Evolutionary conservation across 2,797 vertebrate genomes (phyloP), one percentile per base, ranked within the genome.

Genomic region (Sebastes melanostomus): DNA sequence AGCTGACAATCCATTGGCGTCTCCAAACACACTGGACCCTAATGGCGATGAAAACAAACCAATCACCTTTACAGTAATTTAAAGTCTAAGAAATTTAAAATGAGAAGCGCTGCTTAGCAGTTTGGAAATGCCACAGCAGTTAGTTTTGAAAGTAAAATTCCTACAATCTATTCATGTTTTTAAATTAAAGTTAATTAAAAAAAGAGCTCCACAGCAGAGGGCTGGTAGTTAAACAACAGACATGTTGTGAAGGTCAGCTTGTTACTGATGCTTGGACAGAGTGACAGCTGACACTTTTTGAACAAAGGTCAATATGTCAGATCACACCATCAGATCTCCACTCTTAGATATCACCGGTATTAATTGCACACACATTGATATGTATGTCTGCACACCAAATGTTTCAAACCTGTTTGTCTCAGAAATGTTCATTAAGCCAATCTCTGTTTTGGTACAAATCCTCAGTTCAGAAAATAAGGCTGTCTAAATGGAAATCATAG

Each of bases 301-400:
- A 83, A 56, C 81, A 95, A 94, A 95, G 93, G 94, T 95, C 92
- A 94, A 30, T 81, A 72, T 54, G 24, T 88, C 93, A 80, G 78
- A 83, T 82, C 82, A 30, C 34, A 82, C 58, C 67, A 76, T 67
- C 75, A 77, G 65, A 85, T 73, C 72, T 67, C 62, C 68, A 54
- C 72, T 63, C 72, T 75, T 72, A 38, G 72, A 84, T 75, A 78
- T 75, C 81, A 81, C 67, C 66, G 29, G 24, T 56, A 73, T 54
- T 72, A 62, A 82, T 24, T 72, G 54, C 55, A 65, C 13, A 22
- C 25, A 11, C 12, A 77, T 54, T 36, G 22, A 62, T 65, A 73
- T 72, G 38, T 29, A 65, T 38, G n/a, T 52, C 50, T 30, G 46
- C 38, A 62, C 62, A 55, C 11, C 34, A 55, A 69, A 54, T 36